Base-by-base conservation (phyloP, 2,113 vertebrate species). In the Nansenia antarctica region DNA sequence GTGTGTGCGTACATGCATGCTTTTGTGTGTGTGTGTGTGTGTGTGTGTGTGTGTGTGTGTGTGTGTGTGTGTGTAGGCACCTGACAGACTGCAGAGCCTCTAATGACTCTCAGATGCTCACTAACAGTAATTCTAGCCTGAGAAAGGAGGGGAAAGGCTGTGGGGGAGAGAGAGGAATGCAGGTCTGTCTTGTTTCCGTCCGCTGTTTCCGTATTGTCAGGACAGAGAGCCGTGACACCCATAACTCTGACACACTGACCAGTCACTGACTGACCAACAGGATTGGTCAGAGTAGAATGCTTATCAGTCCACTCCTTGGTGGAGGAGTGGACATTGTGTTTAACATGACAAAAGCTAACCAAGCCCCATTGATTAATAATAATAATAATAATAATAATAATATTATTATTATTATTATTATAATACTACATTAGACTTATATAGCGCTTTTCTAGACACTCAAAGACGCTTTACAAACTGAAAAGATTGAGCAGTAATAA, bases 71-170 rank as follows among this genome's bases (percentile, higher is more conserved):
- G 89, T 86, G 79, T 89, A 92, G 88, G 92, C 93, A 95, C 93
- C 93, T 95, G 95, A 96, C 93, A 95, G 91, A 91, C 93, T 94
- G 93, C 90, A 90, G 91, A 90, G 86, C 88, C 88, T 90, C 92
- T 95, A 95, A 96, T 96, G 94, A 94, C 93, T 95, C 92, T 95
- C 94, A 95, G 93, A 95, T 95, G 94, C 92, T 95, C 93, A 94
- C 92, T 93, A 94, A 94, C 92, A 94, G 94, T 93, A 94, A 94
- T 93, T 94, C 92, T 93, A 93, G 90, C 93, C 90, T 86, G 89
- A 89, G 90, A 91, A 87, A 82, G 85, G 80, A 83, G 91, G 90
- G 88, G 90, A 91, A 91, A 90, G 87, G 80, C 81, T 85, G 89
- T 85, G 66, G 90, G 47, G 90, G 88, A 87, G 88, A 85, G 88